phyloP scores from a whole-genome alignment of 1,140 invertebrate genomes.

The Parasteatoda tepidariorum region DNA sequence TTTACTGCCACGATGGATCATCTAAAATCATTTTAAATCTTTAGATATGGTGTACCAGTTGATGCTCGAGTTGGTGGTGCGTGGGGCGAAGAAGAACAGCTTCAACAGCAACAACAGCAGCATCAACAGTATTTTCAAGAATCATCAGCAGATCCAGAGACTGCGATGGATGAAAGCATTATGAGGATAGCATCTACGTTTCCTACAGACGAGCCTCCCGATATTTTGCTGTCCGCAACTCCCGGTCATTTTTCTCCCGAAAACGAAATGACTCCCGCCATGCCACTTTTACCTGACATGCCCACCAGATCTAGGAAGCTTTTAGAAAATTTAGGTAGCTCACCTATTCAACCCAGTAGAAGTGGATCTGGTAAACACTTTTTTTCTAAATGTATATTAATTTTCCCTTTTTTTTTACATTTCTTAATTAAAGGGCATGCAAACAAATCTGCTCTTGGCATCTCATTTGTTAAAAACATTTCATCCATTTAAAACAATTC shows the following conservation, averaged over 20 bases:
- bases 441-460: no score
- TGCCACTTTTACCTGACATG: conserved; percentile 76
- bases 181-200: conserved; percentile 72
- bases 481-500: no score
- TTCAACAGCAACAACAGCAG: conserved; percentile 7
- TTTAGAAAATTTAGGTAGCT: conserved; percentile 74
- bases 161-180: conserved; percentile 72
- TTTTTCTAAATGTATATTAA: background rate
- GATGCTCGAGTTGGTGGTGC: background rate
- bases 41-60: background rate
- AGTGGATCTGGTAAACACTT: conserved; percentile 31
- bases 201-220: conserved; percentile 60
- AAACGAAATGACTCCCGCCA: conserved; percentile 70
- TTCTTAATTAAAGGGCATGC: no score
- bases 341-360: conserved; percentile 67
- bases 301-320: conserved; percentile 74
- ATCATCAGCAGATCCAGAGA: conserved; percentile 52
- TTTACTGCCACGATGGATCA: no score
- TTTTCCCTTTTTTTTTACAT: no score
- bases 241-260: conserved; percentile 63
- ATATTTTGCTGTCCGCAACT: conserved; percentile 44
- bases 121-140: background rate
- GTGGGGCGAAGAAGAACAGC: conserved; percentile 26
- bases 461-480: no score
- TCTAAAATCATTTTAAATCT: no score